Evolutionary conservation across 2,888 invertebrate species (phyloP), one percentile per base, ranked within the genome.

Genomic region (Sisyra terminalis): DNA sequence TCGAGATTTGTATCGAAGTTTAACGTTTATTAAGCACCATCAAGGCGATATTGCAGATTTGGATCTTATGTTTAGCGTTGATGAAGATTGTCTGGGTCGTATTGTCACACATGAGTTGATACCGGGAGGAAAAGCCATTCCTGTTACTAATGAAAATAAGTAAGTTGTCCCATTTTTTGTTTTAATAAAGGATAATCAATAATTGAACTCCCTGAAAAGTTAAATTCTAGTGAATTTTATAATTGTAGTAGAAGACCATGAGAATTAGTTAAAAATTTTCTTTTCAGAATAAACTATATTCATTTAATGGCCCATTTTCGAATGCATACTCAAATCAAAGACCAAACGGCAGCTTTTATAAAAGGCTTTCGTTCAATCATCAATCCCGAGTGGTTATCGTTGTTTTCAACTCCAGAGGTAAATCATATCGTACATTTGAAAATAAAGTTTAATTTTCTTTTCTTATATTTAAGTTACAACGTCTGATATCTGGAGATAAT

Each of bases 281-380:
- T 44, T 63, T n/a, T n/a, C n/a, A 89, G 89, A 66, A 94, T 99
- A 51, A 88, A 90, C 57, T 98, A 99, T 61, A 92, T 98, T 42
- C 98, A 98, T 62, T 70, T 90, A 56, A 93, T 94, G 90, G 98
- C 98, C 0, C 92, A 94, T 64, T 97, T 96, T 61, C 80, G 94
- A 48, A 96, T 99, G 89, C 90, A 96, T 60, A 82, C 86, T 7
- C 97, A 97, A 67, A 98, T 98, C 49, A 86, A 87, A 55, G 92
- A 96, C 50, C 98, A 99, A 65, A 93, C 94, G 0, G 77, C 83
- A 38, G 92, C 96, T 6, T 98, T 99, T 58, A 92, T 96, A 49
- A 80, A 85, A 54, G 98, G 97, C 2, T 98, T 98, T 59, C 76
- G 92, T 48, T 86, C 93, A 4, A 86, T 98, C 44, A 86, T 97